Evolutionary conservation across 1,140 invertebrate genomes (phyloP), one percentile per base, ranked within the genome.

Genomic region (Apis mellifera): DNA sequence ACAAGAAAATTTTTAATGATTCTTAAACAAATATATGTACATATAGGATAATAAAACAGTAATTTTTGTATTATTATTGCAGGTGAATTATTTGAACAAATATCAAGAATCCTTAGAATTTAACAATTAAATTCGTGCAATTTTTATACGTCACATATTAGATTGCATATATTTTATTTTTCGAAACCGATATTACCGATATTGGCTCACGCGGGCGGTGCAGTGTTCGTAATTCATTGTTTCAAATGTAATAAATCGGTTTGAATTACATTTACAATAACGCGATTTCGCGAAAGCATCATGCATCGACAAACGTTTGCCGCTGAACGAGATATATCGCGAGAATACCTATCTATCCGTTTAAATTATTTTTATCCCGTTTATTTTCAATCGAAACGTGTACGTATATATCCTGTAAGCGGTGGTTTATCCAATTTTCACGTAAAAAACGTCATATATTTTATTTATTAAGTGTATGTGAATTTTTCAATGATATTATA

Each of bases 191-290:
- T 77, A 77, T 57, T 42, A 23, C 26, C n/a, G 26, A 2, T 17
- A 19, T 17, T 12, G 17, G 26, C 26, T 26, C 26, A 26, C 26
- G 1, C 26, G 1, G 26, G 9, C 17, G 23, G 23, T 12, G 17
- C 19, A 52, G 23, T 32, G 21, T 78, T 69, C 59, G 75, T 55
- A 71, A 71, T 71, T 71, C 68, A 72, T 71, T 19, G 68, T 54
- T 60, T 4, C 19, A 17, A n/a, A n/a, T 52, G 42, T 32, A 60
- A 72, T 79, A 62, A 79, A 79, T 60, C 68, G 17, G 42, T 15
- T 9, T 15, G 64, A 60, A 62, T 52, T 71, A 77, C 21, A 65
- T 52, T 76, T 52, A 52, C 60, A 50, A 75, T 42, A 23, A 0
- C 21, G 1, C 21, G 60, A 54, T 50, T 76, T 21, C 21, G 21